These are phyloP conservation scores for Dermochelys coriacea DNA, from an alignment of 2,797 vertebrate species.

Conservation along the genomic window DNA sequence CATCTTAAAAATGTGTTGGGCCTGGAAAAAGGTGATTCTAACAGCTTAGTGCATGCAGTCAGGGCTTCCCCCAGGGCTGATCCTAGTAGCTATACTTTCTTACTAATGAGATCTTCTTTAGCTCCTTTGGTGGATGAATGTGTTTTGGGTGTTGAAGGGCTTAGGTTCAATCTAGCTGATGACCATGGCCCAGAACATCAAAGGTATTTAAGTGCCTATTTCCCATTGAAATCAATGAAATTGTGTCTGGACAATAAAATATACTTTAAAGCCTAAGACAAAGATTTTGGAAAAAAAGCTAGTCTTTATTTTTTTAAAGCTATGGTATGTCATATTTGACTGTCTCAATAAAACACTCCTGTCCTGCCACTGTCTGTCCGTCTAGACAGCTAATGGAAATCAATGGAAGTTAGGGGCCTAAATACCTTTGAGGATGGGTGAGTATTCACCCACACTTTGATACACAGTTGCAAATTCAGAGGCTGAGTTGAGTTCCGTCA, in stretches of 20 bases:
- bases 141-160: not conserved
- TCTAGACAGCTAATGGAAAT: not conserved
- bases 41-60: not conserved
- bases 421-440: not conserved
- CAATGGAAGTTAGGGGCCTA: not conserved
- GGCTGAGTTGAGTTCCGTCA: not conserved
- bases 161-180: not conserved
- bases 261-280: slow-evolving; percentile 67
- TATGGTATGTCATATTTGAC: slow-evolving; percentile 35
- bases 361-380: not conserved
- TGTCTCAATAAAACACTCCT: not conserved
- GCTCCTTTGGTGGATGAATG: not conserved
- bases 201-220: not conserved
- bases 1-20: not conserved
- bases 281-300: slow-evolving; percentile 17
- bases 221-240: slow-evolving; percentile 45
- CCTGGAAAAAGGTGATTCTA: not conserved
- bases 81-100: not conserved
- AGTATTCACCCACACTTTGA: not conserved
- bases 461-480: not conserved
- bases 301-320: slow-evolving; percentile 56
- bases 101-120: not conserved
- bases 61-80: rapidly evolving
- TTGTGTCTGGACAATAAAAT: slow-evolving; percentile 69
- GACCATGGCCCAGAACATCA: not conserved